Base-by-base conservation (phyloP, 2,797 vertebrate genomes). In the Phataginus tetradactyla region DNA sequence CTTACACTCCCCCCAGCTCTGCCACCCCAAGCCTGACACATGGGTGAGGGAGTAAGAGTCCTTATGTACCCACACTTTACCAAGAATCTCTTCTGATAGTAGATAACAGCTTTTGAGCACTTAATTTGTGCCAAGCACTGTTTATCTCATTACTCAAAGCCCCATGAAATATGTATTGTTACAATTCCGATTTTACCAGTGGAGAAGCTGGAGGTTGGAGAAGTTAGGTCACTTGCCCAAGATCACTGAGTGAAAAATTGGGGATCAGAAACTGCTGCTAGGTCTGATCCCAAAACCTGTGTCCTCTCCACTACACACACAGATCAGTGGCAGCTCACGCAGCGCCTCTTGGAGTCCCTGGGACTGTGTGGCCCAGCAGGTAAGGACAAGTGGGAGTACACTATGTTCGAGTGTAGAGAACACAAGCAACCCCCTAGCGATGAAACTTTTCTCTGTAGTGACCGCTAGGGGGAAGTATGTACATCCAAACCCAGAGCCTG, bases 391-490 rank as follows among this genome's bases (percentile, higher is more conserved):
- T 74, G 66, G 79, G 23, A 59, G 34, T 69, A 45, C 2, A n/a
- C 25, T 49, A 1, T 5, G 13, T 81, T 14, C 68, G 69, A 57
- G 20, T 32, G 11, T 14, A 53, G 64, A 68, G 37, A 68, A 66
- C 12, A 32, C 4, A 37, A 14, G 34, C 68, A 88, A 39, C 34
- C n/a, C 15, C 14, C 27, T 1, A 66, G 74, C 63, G 29, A 64
- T 27, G 37, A 39, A n/a, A 6, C 23, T 53, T 42, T 78, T 95
- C 72, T 20, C 55, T 72, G 25, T 2, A 32, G 0, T 51, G 64
- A 59, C 74, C 94, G 61, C 72, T 27, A 78, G 85, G 72, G 77
- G 21, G 39, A 51, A 92, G 88, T 95, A 42, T 37, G 66, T 79
- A 51, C 6, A 75, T 91, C 80, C 63, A 86, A 90, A 45, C 29